Evolutionary conservation across 2,797 vertebrate genomes (phyloP).

Genomic region (Hippoglossus hippoglossus): DNA sequence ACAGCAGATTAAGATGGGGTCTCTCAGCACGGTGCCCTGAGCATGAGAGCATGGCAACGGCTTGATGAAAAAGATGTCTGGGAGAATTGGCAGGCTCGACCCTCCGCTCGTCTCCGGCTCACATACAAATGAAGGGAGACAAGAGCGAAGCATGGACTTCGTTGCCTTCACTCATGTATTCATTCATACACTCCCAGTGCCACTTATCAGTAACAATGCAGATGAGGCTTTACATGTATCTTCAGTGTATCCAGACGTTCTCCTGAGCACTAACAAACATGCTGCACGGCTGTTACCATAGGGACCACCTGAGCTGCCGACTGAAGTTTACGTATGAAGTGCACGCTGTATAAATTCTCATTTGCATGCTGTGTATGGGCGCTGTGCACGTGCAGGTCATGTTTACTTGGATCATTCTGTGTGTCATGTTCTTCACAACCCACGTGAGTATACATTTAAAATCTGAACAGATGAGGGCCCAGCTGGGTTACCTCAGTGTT

Average conservation of each 20-base stretch:
- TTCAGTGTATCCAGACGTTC: conserved; percentile 3
- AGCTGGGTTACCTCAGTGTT: no score
- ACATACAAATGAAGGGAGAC: conserved; percentile 27
- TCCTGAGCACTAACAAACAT: conserved; percentile 2
- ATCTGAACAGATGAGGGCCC: conserved; percentile 9
- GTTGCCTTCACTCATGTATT: conserved; percentile 31
- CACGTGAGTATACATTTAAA: conserved; percentile 45
- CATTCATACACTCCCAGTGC: conserved; percentile 10
- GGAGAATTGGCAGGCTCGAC: conserved; percentile 12
- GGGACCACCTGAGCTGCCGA: conserved; percentile 46
- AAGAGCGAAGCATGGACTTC: not conserved
- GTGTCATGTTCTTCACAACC: conserved; percentile 34
- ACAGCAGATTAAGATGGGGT: conserved; percentile 53
- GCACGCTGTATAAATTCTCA: conserved; percentile 54
- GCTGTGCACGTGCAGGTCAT: conserved; percentile 26
- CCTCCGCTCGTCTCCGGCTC: conserved; percentile 1
- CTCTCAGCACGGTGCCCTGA: conserved; percentile 35
- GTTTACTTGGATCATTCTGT: conserved; percentile 9
- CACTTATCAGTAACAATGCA: conserved; percentile 36
- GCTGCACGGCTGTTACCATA: conserved; percentile 59
- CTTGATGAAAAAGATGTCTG: conserved; percentile 38
- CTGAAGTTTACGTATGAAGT: conserved; percentile 44
- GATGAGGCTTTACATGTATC: conserved; percentile 24
- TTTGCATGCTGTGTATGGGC: conserved; percentile 31
- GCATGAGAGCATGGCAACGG: conserved; percentile 29